Evolutionary conservation across 2,113 vertebrate genomes (phyloP), one percentile per base, ranked within the genome.

Genomic region (Centropristis striata): DNA sequence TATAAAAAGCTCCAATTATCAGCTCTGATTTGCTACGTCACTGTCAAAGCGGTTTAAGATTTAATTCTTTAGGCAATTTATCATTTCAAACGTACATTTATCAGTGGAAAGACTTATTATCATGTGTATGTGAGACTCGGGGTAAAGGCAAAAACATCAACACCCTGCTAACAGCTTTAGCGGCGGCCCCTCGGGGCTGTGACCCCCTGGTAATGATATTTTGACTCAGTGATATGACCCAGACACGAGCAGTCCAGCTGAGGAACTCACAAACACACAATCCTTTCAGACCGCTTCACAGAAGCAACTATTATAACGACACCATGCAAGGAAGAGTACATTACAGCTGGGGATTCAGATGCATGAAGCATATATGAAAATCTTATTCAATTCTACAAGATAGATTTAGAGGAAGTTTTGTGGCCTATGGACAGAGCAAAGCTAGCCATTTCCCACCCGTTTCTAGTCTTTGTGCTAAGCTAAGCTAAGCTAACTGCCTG

Each of bases 101-200:
- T 36, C 41, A 64, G 71, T 51, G 36, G 27, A 67, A 36, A 63
- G 41, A 21, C 47, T 46, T 9, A 10, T 55, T 74, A 25, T 63
- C 59, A 21, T 44, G 28, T 28, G 42, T 27, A 32, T 53, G 46
- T 54, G 12, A 50, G 60, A 69, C 67, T 51, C 65, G 15, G 42
- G 46, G 53, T 50, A 28, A 20, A 50, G 46, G 71, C 18, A 50
- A 68, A 70, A 69, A 69, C 69, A 75, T 80, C 57, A 46, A 75
- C 87, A 81, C 60, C 75, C 60, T 71, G 67, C 73, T 54, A 63
- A 83, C 58, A 70, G 81, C 77, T 85, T 83, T 11, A 78, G 78
- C 15, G 36, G 58, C 41, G 73, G 57, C 47, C 72, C 57, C 72
- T 66, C 46, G 16, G 67, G 61, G 75, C 36, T 50, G 46, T 57